Percentiles rank a stretch among this genome's conserved stretches.
These are phyloP conservation scores for Apus apus DNA, from an alignment of 2,113 vertebrate genomes.

Conservation along the genomic window DNA sequence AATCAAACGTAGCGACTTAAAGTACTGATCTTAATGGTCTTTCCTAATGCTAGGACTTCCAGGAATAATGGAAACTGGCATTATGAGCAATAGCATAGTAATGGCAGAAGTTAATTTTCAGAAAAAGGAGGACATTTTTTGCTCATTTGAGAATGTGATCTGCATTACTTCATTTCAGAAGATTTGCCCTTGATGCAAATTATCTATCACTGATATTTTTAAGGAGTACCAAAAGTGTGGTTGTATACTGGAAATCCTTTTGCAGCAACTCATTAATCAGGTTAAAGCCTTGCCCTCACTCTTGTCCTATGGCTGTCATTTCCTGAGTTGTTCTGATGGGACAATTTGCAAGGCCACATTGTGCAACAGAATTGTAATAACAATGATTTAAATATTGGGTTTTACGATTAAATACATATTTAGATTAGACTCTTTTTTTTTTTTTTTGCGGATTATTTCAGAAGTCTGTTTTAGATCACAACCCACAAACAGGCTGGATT, in stretches of 20 bases:
- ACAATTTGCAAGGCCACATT: not conserved
- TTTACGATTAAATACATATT: accelerated
- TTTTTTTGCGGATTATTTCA: not conserved
- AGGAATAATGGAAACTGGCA: slow-evolving; percentile 1
- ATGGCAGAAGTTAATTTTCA: not conserved
- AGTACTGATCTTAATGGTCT: slow-evolving; percentile 20
- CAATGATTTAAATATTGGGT: not conserved
- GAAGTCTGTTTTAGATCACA: not conserved
- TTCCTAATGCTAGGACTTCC: slow-evolving; percentile 5
- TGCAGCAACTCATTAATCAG: not conserved
- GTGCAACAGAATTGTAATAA: not conserved
- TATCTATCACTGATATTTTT: not conserved
- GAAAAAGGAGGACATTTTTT: not conserved
- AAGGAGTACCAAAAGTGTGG: not conserved
- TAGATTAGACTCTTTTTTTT: not conserved
- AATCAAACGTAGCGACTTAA: not conserved
- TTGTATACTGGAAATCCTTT: not conserved
- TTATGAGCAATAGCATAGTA: not conserved
- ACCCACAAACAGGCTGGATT: not conserved
- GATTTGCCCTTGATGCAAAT: not conserved
- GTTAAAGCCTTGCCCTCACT: not conserved
- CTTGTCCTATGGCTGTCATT: not conserved
- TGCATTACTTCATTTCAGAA: not conserved
- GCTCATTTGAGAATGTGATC: not conserved
- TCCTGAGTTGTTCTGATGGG: not conserved